Evolutionary conservation across 2,888 invertebrate genomes (phyloP).

Genomic region (Plusia festucae): DNA sequence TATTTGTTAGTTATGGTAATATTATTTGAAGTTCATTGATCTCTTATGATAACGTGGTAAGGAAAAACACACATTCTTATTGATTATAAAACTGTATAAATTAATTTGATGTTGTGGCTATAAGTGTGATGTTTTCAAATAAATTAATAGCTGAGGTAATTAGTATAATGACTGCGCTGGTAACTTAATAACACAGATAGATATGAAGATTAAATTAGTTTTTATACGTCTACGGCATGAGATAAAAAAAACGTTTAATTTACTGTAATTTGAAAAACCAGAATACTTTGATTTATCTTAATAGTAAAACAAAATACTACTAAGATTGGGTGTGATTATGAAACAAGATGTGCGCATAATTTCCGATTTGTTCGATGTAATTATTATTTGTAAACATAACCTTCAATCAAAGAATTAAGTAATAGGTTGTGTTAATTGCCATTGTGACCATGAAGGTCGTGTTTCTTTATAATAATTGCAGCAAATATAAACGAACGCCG

Average conservation of each 20-base stretch:
- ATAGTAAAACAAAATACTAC: too few species aligned
- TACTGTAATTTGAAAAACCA: too few species aligned
- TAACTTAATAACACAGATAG: neutral
- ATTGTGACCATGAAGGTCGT: neutral
- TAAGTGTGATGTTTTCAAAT: neutral
- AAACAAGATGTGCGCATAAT: neutral
- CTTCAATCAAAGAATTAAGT: neutral
- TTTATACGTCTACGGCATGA: constrained; percentile 1
- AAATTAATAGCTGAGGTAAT: neutral
- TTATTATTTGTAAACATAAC: constrained; percentile 2
- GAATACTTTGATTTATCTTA: too few species aligned
- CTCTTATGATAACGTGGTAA: constrained; percentile 11
- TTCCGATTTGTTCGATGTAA: constrained; percentile 1
- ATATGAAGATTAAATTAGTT: neutral
- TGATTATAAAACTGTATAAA: neutral
- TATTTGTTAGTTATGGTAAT: neutral
- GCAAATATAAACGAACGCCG: neutral
- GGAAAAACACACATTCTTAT: neutral
- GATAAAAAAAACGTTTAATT: neutral
- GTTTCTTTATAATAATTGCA: neutral
- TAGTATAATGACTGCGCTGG: neutral
- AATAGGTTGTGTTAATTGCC: neutral
- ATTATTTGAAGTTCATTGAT: constrained; percentile 26
- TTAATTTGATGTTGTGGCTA: neutral
- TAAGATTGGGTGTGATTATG: neutral